A percentile compares a stretch with the other conserved stretches of the same genome.
phyloP scores from a whole-genome alignment of 2,113 vertebrate species.

The Bettongia penicillata region DNA sequence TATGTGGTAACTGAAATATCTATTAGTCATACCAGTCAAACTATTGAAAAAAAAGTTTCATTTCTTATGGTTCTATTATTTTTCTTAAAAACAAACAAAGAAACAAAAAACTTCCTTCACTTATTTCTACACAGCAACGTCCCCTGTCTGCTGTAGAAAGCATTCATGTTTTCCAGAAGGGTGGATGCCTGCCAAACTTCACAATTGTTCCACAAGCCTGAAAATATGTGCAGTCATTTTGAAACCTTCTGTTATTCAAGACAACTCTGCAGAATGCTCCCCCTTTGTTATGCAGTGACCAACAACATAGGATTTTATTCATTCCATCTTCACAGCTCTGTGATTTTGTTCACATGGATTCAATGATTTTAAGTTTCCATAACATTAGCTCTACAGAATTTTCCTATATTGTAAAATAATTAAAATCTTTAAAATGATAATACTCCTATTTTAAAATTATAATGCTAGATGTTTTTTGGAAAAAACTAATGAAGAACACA shows the following conservation, averaged over 20 bases:
- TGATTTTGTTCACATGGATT: background rate
- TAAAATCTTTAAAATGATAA: background rate
- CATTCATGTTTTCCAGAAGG: conserved; percentile 15
- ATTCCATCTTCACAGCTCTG: background rate
- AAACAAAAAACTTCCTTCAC: conserved; percentile 9
- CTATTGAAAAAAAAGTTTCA: background rate
- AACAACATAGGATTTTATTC: background rate
- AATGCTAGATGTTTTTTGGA: background rate
- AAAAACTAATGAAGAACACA: background rate
- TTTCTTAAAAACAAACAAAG: conserved; percentile 20
- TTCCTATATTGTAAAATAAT: background rate
- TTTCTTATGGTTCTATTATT: background rate
- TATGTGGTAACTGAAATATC: background rate
- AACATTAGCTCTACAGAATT: background rate
- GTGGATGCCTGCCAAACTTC: conserved; percentile 7
- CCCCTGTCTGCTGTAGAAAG: conserved; percentile 28
- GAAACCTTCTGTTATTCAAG: background rate
- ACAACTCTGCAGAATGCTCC: background rate
- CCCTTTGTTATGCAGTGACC: background rate
- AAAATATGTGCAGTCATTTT: background rate
- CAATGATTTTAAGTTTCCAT: background rate
- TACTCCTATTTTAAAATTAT: conserved; percentile 1
- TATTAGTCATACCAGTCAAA: background rate
- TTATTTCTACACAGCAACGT: conserved; percentile 44
- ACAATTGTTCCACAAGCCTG: conserved; percentile 19